These are phyloP conservation scores for Amblyteles armatorius DNA, from an alignment of 2,888 invertebrate genomes.

Conservation along the genomic window DNA sequence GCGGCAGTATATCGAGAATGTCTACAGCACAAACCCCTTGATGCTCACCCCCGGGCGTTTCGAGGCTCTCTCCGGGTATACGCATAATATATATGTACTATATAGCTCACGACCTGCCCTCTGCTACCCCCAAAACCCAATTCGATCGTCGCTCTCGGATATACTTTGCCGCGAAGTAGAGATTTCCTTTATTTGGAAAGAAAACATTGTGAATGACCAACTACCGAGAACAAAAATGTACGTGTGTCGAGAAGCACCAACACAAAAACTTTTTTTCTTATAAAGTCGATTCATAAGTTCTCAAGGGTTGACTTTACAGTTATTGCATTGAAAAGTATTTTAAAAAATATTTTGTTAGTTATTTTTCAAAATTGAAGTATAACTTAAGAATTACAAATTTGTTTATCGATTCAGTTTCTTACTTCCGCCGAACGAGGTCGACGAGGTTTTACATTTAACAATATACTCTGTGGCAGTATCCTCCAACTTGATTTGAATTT, in stretches of 20 bases:
- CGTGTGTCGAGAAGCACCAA: not conserved
- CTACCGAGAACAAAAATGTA: not conserved
- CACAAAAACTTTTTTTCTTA: not conserved
- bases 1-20: conserved; percentile 10
- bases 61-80: conserved; percentile 26
- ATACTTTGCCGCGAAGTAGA: conserved; percentile 36
- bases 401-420: not conserved
- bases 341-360: not conserved
- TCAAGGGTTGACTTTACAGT: not conserved
- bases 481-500: not conserved
- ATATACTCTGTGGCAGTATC: not conserved
- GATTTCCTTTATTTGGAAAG: conserved; percentile 42
- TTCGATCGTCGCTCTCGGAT: conserved; percentile 41
- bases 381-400: not conserved
- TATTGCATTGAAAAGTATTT: not conserved
- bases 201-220: conserved; percentile 28
- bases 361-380: not conserved
- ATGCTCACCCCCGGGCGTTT: conserved; percentile 47
- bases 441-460: not conserved
- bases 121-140: conserved; percentile 39
- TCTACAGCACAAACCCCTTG: conserved; percentile 23
- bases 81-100: conserved; percentile 10
- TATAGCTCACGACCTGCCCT: conserved; percentile 12
- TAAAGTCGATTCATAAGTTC: not conserved
- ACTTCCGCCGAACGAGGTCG: not conserved